Conservation (phyloP, 2,797 vertebrate species). For the Megalops cyprinoides region DNA sequence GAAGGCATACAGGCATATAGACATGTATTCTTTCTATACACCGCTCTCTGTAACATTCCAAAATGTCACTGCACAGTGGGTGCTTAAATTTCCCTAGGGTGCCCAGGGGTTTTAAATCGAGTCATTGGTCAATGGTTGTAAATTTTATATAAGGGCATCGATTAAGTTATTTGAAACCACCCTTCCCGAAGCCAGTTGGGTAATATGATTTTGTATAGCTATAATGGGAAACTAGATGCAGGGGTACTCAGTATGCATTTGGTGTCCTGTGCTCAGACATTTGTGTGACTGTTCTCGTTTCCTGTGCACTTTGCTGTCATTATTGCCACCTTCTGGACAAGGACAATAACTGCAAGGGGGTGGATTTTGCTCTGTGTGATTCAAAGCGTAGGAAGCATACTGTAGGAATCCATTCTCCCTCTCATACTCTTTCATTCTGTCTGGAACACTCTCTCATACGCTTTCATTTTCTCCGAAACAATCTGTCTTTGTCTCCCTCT, state of each 20-base stretch:
- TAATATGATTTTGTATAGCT: not conserved
- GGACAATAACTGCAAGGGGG: not conserved
- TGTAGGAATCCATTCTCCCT: not conserved
- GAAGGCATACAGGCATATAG: not conserved
- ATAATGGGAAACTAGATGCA: too few species aligned
- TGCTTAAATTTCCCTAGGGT: too few species aligned
- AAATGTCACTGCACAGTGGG: not conserved
- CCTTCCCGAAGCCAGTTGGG: not conserved
- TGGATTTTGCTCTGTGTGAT: not conserved
- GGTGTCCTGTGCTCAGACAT: not conserved
- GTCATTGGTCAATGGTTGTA: not conserved
- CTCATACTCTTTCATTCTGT: not conserved
- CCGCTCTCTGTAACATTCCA: not conserved
- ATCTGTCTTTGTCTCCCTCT: too few species aligned
- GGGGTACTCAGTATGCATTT: not conserved
- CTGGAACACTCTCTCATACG: too few species aligned
- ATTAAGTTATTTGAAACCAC: not conserved
- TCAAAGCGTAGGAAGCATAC: conserved; percentile 22
- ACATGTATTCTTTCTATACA: too few species aligned
- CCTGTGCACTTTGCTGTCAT: not conserved
- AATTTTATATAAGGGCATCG: not conserved
- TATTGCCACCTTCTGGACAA: conserved; percentile 27
- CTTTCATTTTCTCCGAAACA: not conserved
- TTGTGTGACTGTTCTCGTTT: not conserved
- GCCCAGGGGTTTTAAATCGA: not conserved